Evolutionary conservation across 2,797 vertebrate species (phyloP), one percentile per base, ranked within the genome.

Genomic region (Pelobates cultripes): DNA sequence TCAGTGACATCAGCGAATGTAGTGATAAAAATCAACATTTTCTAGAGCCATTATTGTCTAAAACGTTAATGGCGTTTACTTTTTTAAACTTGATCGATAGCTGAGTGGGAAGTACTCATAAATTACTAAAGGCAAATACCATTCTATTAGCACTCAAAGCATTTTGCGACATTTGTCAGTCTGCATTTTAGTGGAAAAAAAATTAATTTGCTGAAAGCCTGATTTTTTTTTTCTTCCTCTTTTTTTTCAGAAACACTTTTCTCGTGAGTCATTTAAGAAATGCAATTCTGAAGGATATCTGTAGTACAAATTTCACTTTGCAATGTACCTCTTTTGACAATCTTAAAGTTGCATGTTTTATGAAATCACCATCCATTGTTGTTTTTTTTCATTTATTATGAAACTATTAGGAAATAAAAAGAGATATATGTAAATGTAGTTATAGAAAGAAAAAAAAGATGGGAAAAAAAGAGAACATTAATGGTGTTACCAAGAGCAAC

Each of bases 361-460:
- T 95, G 92, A 96, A 96, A 96, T 96, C 94, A 95, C 96, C 93
- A 94, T 95, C 94, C 95, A 96, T 96, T 94, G 92, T 93, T 93
- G 92, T 92, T 92, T 95, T 96, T 94, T 94, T 92, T 92, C 95
- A 95, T 94, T 94, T 92, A 94, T 96, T 95, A 94, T 92, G 93
- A 94, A 92, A 91, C 91, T 93, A 94, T 95, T 94, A 96, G 91
- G 91, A 93, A 94, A 95, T 92, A 92, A 95, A 92, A 95, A 91
- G 85, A 87, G 92, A 90, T 86, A 88, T 94, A 95, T 94, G 93
- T 95, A 96, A 96, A 97, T 94, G 92, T 92, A 95, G 92, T 93
- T 91, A 86, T 92, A 93, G 42, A 40, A 40, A 64, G 3, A 64
- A 10, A 64, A 94, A 78, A 68, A 57, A 10, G 5, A 14, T 12